phyloP scores from a whole-genome alignment of 2,888 invertebrate species.

The Drosophila hamatofila region DNA sequence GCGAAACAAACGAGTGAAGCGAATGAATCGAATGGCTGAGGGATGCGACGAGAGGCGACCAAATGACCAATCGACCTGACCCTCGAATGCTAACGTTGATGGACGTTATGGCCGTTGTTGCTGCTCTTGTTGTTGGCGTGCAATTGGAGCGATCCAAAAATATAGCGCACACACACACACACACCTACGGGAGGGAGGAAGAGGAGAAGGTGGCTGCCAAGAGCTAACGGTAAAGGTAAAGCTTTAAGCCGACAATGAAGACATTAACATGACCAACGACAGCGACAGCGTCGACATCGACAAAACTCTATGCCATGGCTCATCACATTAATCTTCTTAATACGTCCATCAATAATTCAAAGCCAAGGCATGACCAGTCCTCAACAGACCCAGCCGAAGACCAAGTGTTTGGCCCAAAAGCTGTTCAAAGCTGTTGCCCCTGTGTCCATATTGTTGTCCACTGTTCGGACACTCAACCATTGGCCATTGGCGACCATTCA shows the following conservation, averaged over 20 bases:
- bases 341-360: slow-evolving; percentile 81
- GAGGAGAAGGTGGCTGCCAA: slow-evolving; percentile 17
- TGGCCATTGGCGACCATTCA: slow-evolving; percentile 44
- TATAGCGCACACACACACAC: slow-evolving; percentile 20
- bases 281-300: slow-evolving; percentile 35
- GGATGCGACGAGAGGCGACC: slow-evolving; percentile 23
- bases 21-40: slow-evolving; percentile 32
- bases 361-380: slow-evolving; percentile 76
- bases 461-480: slow-evolving; percentile 63
- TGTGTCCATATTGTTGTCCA: slow-evolving; percentile 36
- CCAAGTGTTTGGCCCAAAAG: slow-evolving; percentile 43
- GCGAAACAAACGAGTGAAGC: slow-evolving; percentile 54
- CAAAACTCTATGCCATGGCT: slow-evolving; percentile 73
- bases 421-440: slow-evolving; percentile 28
- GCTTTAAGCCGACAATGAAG: slow-evolving; percentile 78
- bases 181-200: not conserved
- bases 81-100: slow-evolving; percentile 61
- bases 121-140: slow-evolving; percentile 42
- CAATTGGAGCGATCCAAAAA: slow-evolving; percentile 59
- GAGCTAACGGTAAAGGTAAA: slow-evolving; percentile 68
- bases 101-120: slow-evolving; percentile 68
- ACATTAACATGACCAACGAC: slow-evolving; percentile 79
- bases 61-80: slow-evolving; percentile 79
- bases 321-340: slow-evolving; percentile 80
- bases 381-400: slow-evolving; percentile 26